phyloP scores from a whole-genome alignment of 2,113 vertebrate species.

The human (Homo sapiens) region DNA sequence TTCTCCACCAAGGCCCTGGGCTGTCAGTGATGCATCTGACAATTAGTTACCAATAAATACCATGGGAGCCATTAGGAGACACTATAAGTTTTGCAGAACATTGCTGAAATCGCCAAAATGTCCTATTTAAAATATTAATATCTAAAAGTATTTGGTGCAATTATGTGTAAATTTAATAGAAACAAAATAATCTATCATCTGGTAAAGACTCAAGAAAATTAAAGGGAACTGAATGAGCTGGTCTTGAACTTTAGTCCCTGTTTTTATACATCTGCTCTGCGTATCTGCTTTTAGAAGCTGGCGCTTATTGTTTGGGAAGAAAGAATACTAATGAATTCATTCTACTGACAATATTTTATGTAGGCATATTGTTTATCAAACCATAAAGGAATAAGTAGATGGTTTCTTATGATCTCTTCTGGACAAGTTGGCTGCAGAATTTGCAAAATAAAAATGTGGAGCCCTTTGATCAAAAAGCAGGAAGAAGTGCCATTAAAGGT shows the following conservation, averaged over 20 bases:
- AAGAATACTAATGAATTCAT: not conserved
- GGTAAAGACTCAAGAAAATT: not conserved
- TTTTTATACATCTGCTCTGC: not conserved
- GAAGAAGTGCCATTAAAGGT: too few relatives aligned
- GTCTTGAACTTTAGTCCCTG: not conserved
- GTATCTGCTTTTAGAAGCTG: not conserved
- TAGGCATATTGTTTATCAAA: constrained; percentile 27
- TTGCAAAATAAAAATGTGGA: constrained; percentile 17
- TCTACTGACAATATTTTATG: not conserved
- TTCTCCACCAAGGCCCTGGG: not conserved
- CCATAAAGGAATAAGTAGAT: not conserved
- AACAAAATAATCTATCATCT: constrained; percentile 1
- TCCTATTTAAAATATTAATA: not conserved
- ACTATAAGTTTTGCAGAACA: not conserved
- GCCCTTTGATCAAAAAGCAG: not conserved
- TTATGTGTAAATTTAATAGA: not conserved
- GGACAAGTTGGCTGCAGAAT: not conserved
- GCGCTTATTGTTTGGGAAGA: not conserved
- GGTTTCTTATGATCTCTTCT: not conserved
- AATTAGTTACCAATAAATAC: not conserved
- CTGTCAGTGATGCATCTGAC: not conserved
- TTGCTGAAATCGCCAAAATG: not conserved
- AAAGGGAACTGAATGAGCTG: not conserved
- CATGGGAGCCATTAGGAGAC: not conserved
- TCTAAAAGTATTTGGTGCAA: not conserved